phyloP scores from a whole-genome alignment of 1,140 invertebrate species.

The Gonatopus flavifemur region DNA sequence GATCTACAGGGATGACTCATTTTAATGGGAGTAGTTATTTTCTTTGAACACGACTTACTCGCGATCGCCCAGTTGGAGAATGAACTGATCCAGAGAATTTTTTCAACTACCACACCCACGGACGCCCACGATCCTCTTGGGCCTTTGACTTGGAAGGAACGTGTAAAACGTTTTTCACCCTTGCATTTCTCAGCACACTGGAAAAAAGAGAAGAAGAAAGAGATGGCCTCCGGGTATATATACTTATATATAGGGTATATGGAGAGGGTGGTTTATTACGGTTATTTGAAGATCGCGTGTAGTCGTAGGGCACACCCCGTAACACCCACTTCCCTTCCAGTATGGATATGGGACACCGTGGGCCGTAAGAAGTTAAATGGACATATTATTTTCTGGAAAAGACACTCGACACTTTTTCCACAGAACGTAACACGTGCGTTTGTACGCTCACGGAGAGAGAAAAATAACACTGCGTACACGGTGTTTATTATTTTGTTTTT shows the following conservation, averaged over 20 bases:
- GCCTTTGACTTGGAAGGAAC: conserved; percentile 8
- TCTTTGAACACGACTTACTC: no score
- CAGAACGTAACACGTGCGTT: conserved; percentile 29
- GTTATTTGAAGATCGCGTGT: conserved; percentile 23
- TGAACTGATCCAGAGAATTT: background rate
- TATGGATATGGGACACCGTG: conserved; percentile 23
- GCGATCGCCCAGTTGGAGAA: background rate
- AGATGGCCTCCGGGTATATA: no score
- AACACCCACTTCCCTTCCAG: conserved; percentile 37
- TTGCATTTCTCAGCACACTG: no score
- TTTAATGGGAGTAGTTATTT: no score
- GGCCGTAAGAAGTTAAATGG: conserved; percentile 34
- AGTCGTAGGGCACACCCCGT: conserved; percentile 34
- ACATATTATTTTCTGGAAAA: conserved; percentile 41
- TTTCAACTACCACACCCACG: conserved; percentile 13
- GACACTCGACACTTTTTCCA: conserved; percentile 37
- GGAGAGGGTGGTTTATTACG: conserved; percentile 25
- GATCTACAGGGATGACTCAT: no score
- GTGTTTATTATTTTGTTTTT: background rate
- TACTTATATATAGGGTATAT: conserved; percentile 8
- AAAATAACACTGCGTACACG: background rate
- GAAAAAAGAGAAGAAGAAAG: no score
- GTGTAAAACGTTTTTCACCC: conserved; percentile 22
- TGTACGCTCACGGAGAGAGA: background rate
- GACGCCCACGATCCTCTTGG: conserved; percentile 17